Conservation (phyloP, 2,797 vertebrate species). For the Neopelma chrysocephalum region DNA sequence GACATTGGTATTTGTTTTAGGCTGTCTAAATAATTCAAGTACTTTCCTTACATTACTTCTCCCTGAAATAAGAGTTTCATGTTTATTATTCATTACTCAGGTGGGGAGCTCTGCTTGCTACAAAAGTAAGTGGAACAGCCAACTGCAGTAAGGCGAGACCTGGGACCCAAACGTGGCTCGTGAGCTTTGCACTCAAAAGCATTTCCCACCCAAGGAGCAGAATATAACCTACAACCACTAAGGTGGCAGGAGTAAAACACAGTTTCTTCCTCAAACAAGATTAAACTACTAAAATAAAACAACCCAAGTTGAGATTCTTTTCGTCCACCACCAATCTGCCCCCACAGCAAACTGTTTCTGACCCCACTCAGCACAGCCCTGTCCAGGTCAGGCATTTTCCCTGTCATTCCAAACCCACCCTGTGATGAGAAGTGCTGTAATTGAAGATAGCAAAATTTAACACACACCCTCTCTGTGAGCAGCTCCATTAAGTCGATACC, state of each 20-base stretch:
- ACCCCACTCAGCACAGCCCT: not conserved
- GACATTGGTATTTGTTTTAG: conserved; percentile 38
- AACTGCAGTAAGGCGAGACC: not conserved
- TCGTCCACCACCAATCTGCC: not conserved
- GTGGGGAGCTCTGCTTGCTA: conserved; percentile 4
- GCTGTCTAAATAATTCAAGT: conserved; percentile 64
- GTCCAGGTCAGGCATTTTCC: not conserved
- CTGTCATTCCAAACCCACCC: not conserved
- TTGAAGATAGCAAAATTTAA: not conserved
- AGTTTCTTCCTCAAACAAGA: not conserved
- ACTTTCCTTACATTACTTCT: conserved; percentile 56
- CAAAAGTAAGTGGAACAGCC: conserved; percentile 3
- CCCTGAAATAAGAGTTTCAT: conserved; percentile 60
- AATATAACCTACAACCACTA: not conserved
- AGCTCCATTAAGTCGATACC: not conserved
- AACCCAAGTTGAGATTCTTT: not conserved
- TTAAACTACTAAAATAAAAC: not conserved
- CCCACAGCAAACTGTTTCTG: not conserved
- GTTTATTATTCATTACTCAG: conserved; percentile 71
- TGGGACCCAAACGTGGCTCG: not conserved
- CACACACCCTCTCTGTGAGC: not conserved
- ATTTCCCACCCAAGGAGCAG: not conserved
- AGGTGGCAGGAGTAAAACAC: not conserved
- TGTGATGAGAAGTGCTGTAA: not conserved
- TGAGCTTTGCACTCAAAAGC: not conserved